phyloP scores from a whole-genome alignment of 2,797 vertebrate species.

The Huso huso region DNA sequence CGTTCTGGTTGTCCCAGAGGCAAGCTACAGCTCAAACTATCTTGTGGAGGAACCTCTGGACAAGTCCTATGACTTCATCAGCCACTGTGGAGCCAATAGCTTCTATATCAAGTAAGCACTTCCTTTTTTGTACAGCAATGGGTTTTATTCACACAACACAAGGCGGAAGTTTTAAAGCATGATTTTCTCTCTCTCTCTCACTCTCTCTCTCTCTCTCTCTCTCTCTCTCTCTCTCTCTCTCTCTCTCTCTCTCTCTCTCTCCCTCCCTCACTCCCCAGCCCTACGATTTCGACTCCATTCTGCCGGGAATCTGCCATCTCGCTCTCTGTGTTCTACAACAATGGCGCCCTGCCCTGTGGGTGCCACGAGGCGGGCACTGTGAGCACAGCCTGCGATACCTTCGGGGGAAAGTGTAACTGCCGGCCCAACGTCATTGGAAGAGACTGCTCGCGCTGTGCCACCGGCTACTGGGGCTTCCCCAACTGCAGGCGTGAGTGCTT shows the following conservation, averaged over 20 bases:
- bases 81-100: slow-evolving; percentile 78
- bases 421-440: slow-evolving; percentile 79
- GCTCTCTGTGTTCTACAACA: slow-evolving; percentile 87
- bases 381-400: slow-evolving; percentile 68
- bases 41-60: slow-evolving; percentile 83
- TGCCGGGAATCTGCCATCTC: slow-evolving; percentile 73
- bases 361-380: slow-evolving; percentile 80
- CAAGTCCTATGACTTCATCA: slow-evolving; percentile 94
- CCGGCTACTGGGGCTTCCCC: slow-evolving; percentile 90
- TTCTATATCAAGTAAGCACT: slow-evolving; percentile 76
- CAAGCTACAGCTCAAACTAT: slow-evolving; percentile 70
- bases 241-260: not conserved
- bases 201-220: too few species aligned
- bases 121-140: not conserved
- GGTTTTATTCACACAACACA: not conserved
- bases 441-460: slow-evolving; percentile 85
- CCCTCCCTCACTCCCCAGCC: slow-evolving; percentile 42
- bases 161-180: not conserved
- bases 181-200: not conserved
- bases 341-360: slow-evolving; percentile 74
- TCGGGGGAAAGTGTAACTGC: slow-evolving; percentile 84
- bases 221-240: not conserved
- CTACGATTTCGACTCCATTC: slow-evolving; percentile 61
- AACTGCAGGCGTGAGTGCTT: slow-evolving; percentile 80
- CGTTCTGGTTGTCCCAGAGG: slow-evolving; percentile 79